Conservation (phyloP, 2,113 vertebrate species). For the Balaeniceps rex region DNA sequence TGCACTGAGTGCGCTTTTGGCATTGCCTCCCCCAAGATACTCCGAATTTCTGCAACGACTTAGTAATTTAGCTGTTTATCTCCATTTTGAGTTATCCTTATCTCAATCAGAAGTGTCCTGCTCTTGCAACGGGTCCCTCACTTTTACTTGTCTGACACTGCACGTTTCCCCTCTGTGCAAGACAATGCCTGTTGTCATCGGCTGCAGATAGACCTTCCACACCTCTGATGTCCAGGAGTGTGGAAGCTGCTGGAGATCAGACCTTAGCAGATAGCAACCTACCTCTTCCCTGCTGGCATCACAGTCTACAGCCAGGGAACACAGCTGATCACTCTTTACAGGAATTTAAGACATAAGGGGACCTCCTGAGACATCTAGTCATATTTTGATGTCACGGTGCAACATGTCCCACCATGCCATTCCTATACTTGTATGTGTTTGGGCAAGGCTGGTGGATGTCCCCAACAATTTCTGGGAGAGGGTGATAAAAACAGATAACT, state of each 20-base stretch:
- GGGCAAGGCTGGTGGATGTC: neutral
- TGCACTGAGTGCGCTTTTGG: neutral
- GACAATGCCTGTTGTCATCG: neutral
- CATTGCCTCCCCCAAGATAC: neutral
- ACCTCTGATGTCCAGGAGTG: neutral
- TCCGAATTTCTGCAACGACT: neutral
- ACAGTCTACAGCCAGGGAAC: neutral
- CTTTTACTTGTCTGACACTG: neutral
- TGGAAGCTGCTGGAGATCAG: neutral
- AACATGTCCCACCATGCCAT: neutral
- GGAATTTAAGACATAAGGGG: neutral
- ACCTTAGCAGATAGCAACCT: neutral
- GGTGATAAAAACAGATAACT: neutral
- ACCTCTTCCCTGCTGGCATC: neutral
- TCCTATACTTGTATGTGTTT: fast-evolving
- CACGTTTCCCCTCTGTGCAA: neutral
- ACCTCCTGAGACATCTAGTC: neutral
- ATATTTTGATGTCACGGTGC: neutral
- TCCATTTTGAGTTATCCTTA: neutral
- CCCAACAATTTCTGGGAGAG: neutral
- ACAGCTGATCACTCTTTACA: neutral
- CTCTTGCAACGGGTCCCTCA: neutral
- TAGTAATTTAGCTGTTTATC: neutral
- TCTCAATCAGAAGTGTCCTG: neutral
- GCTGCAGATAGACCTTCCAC: neutral